Conservation (phyloP, 2,113 vertebrate species). For the Mormyrus iriodes region DNA sequence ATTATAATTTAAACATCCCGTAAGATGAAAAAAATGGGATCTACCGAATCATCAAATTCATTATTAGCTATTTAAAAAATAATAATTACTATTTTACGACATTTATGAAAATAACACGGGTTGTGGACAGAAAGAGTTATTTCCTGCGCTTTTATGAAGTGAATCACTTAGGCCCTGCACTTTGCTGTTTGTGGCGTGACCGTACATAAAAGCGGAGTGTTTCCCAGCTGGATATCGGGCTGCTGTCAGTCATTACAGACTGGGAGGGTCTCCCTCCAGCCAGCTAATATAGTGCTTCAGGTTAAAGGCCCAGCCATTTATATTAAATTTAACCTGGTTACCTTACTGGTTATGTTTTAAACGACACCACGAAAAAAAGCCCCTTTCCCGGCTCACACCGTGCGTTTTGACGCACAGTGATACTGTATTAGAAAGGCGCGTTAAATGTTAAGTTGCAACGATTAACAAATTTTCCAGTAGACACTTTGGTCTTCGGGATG, state of each 20-base stretch:
- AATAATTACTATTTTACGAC: not conserved
- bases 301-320: not conserved
- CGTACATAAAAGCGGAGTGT: not conserved
- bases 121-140: not conserved
- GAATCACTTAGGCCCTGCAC: not conserved
- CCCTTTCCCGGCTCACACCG: not conserved
- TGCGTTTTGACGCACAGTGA: not conserved
- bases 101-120: not conserved
- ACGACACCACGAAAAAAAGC: not conserved
- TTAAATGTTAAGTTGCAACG: not conserved
- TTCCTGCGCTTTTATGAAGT: not conserved
- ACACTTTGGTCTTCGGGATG: not conserved
- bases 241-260: not conserved
- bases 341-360: not conserved
- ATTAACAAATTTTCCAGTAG: not conserved
- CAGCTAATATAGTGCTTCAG: not conserved
- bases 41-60: not conserved
- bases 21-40: not conserved
- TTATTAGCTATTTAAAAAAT: not conserved
- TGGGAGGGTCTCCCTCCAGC: not conserved
- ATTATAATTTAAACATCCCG: not conserved
- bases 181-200: not conserved
- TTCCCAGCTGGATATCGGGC: not conserved
- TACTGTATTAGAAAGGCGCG: not conserved
- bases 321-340: not conserved